A percentile compares a stretch with the other conserved stretches of the same genome.
Conservation (phyloP, 2,113 vertebrate genomes). For the Nymphicus hollandicus region DNA sequence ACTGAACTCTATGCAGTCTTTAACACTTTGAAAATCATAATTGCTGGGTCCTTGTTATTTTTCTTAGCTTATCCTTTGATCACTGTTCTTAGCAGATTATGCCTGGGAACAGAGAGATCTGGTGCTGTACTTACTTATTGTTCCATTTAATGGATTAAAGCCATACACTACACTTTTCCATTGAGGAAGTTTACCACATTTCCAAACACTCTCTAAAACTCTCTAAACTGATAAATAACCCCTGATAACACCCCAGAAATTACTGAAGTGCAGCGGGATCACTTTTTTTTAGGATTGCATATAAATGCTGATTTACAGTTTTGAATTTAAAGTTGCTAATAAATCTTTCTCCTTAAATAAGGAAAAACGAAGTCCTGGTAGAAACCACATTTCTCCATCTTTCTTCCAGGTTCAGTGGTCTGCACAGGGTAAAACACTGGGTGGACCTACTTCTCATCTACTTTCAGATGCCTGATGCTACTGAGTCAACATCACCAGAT, state of each 20-base stretch:
- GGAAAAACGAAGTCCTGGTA: neutral
- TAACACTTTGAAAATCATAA: neutral
- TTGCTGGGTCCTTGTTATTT: neutral
- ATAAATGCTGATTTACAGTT: neutral
- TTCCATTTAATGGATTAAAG: neutral
- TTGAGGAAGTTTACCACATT: neutral
- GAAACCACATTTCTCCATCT: neutral
- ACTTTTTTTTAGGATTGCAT: neutral
- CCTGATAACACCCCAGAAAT: neutral
- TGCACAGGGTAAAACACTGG: neutral
- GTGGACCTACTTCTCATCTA: neutral
- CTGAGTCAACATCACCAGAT: conserved; percentile 43
- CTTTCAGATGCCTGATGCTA: neutral
- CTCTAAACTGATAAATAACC: neutral
- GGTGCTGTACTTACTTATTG: neutral
- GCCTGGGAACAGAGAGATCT: neutral
- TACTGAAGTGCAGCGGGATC: neutral
- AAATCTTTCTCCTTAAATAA: neutral
- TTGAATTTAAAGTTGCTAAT: neutral
- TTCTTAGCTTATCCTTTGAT: neutral
- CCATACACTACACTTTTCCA: neutral
- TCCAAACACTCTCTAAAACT: neutral
- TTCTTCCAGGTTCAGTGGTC: neutral
- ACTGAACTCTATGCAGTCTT: neutral
- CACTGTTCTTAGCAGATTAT: neutral